Conservation (phyloP, 2,888 invertebrate genomes). For the Actias luna region DNA sequence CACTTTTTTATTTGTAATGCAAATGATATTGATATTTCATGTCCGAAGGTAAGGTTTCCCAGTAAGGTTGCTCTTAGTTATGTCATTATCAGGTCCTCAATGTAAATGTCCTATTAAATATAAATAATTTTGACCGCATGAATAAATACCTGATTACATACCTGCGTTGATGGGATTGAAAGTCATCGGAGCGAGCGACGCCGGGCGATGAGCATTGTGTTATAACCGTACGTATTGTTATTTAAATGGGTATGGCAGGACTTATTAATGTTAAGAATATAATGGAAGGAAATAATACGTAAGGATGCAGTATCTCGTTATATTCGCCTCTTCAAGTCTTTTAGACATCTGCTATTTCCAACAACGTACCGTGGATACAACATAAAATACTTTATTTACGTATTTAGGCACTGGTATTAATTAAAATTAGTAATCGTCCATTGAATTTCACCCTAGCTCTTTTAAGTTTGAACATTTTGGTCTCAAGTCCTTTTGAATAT, state of each 20-base stretch:
- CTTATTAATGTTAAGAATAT: conserved; percentile 20
- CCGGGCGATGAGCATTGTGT: conserved; percentile 61
- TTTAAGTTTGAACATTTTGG: no score
- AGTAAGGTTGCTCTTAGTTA: no score
- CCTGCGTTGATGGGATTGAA: conserved; percentile 57
- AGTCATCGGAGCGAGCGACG: conserved; percentile 60
- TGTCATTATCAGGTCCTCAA: background rate
- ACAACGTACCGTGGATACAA: background rate
- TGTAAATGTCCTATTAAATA: background rate
- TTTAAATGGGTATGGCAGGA: conserved; percentile 29
- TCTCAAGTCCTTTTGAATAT: no score
- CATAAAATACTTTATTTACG: background rate
- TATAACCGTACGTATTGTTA: conserved; percentile 49
- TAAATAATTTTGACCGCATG: background rate
- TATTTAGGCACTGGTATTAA: background rate
- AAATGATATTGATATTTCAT: no score
- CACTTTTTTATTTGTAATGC: no score
- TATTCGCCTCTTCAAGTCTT: background rate
- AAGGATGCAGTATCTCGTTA: conserved; percentile 1
- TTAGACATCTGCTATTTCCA: background rate
- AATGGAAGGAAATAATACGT: conserved; percentile 16
- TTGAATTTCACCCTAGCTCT: no score
- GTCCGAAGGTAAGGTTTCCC: no score
- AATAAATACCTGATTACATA: conserved; percentile 7
- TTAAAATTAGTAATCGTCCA: no score